Evolutionary conservation across 2,888 invertebrate species (phyloP).

Genomic region (Rhagophthalmus giganteus): DNA sequence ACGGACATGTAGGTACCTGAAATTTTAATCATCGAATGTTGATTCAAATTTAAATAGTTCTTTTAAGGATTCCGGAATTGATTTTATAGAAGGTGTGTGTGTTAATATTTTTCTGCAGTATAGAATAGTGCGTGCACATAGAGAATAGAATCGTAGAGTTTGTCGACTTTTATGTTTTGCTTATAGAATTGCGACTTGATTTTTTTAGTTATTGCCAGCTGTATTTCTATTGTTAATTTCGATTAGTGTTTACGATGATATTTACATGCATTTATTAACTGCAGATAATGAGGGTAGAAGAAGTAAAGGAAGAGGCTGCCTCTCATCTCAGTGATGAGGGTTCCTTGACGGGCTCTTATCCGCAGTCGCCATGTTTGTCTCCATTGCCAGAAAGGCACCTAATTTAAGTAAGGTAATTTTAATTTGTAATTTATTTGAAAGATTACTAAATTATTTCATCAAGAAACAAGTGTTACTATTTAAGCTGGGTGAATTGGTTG

Average conservation of each 20-base stretch:
- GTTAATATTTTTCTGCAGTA: conserved; percentile 18
- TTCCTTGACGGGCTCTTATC: conserved; percentile 36
- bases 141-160: conserved; percentile 33
- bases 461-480: too few relatives aligned
- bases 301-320: conserved; percentile 68
- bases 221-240: conserved; percentile 1
- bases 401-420: too few relatives aligned
- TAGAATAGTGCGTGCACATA: conserved; percentile 30
- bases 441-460: too few relatives aligned
- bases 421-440: too few relatives aligned
- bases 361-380: conserved; percentile 34
- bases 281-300: conserved; percentile 64
- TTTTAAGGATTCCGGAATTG: conserved; percentile 28
- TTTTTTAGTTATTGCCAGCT: background rate
- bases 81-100: conserved; percentile 41
- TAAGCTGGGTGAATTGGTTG: too few relatives aligned
- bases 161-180: conserved; percentile 32
- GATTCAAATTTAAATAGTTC: conserved; percentile 39
- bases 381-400: conserved; percentile 30
- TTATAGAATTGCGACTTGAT: conserved; percentile 15
- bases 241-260: background rate
- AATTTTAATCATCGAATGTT: conserved; percentile 56
- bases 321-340: conserved; percentile 64
- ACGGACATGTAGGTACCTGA: conserved; percentile 53
- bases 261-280: conserved; percentile 7